Percentiles rank a stretch among this genome's conserved stretches.
phyloP scores from a whole-genome alignment of 1,140 invertebrate genomes.

The Magallana ariakensis region DNA sequence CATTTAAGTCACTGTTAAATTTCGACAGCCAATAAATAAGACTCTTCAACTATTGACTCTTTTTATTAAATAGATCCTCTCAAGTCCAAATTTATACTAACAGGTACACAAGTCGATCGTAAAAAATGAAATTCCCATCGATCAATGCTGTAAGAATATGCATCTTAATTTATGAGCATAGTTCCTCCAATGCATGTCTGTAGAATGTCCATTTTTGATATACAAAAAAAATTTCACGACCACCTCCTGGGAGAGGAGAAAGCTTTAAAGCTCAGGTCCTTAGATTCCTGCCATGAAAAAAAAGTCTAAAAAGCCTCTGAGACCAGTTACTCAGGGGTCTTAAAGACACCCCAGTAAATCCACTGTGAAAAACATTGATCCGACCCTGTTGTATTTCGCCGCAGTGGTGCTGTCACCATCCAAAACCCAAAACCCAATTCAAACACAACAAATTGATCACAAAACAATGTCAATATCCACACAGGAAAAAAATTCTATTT shows the following conservation, averaged over 20 bases:
- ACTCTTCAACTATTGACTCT: constrained; percentile 1
- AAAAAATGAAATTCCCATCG: too few species aligned
- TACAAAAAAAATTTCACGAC: too few species aligned
- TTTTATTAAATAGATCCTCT: constrained; percentile 17
- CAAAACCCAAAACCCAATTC: not conserved
- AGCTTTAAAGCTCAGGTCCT: not conserved
- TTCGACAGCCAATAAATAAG: constrained; percentile 21
- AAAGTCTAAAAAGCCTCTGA: not conserved
- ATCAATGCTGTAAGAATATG: too few species aligned
- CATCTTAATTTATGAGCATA: too few species aligned
- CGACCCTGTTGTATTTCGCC: not conserved
- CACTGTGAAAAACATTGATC: not conserved
- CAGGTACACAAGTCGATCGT: too few species aligned
- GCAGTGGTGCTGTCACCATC: not conserved
- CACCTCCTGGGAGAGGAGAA: not conserved
- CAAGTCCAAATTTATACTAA: not conserved
- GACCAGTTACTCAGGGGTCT: not conserved
- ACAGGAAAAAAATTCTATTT: not conserved
- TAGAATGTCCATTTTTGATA: too few species aligned
- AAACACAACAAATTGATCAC: constrained; percentile 32
- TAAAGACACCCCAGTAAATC: not conserved
- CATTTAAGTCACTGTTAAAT: not conserved
- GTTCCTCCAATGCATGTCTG: too few species aligned
- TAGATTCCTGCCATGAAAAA: not conserved
- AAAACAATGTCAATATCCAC: constrained; percentile 15